Conservation (phyloP, 2,113 vertebrate genomes). For the Nannobrachium achirus region DNA sequence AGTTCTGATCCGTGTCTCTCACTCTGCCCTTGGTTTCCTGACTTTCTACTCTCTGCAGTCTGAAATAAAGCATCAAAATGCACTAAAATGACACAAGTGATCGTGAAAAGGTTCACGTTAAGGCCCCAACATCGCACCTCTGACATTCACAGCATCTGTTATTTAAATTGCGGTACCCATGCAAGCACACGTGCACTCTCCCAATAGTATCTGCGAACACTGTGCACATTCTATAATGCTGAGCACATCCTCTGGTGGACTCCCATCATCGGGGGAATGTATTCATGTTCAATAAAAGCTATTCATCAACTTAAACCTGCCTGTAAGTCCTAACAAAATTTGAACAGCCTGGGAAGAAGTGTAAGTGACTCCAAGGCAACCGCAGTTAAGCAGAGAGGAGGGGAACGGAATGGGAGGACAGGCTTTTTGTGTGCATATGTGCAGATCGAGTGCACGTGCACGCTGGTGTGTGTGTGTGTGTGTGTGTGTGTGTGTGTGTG, state of each 20-base stretch:
- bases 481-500: conserved; percentile 17
- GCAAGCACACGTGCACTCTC: neutral
- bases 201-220: conserved; percentile 29
- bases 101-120: no score
- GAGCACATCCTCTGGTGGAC: conserved; percentile 78
- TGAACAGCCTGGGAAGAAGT: conserved; percentile 85
- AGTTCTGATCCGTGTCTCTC: no score
- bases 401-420: neutral
- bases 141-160: no score
- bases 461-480: conserved; percentile 30
- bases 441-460: conserved; percentile 21
- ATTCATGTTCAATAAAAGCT: conserved; percentile 92
- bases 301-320: conserved; percentile 89
- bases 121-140: no score
- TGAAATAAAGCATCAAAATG: no score
- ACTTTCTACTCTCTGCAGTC: no score
- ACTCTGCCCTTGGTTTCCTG: no score
- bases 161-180: no score
- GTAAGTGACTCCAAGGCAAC: conserved; percentile 78
- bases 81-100: no score
- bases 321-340: conserved; percentile 90
- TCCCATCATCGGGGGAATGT: conserved; percentile 85
- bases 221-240: conserved; percentile 72
- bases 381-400: conserved; percentile 58
- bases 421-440: conserved; percentile 17